These are phyloP conservation scores for Ctenopoma kingsleyae DNA, from an alignment of 2,797 vertebrate genomes.

Conservation along the genomic window DNA sequence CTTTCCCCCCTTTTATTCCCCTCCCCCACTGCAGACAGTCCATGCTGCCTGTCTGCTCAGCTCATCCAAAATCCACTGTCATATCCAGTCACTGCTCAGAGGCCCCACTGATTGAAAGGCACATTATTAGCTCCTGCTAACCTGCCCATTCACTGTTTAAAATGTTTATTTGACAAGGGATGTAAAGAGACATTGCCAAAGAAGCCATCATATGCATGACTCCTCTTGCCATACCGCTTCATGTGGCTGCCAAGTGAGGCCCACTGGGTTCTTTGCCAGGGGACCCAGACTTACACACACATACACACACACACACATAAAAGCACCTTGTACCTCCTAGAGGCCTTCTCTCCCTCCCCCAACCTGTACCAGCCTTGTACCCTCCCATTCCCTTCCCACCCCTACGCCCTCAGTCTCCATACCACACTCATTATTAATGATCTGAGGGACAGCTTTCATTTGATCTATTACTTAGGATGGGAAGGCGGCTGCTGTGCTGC, in stretches of 20 bases:
- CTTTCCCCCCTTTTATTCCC: constrained; percentile 32
- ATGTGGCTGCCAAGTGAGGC: constrained; percentile 80
- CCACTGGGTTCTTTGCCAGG: constrained; percentile 72
- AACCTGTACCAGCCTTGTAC: constrained; percentile 70
- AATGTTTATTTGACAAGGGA: constrained; percentile 66
- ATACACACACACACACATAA: constrained; percentile 25
- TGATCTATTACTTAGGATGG: constrained; percentile 87
- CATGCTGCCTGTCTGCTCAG: constrained; percentile 40
- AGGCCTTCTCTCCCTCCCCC: constrained; percentile 56
- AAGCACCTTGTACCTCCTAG: constrained; percentile 60
- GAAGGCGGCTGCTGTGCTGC: constrained; percentile 79
- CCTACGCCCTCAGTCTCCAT: constrained; percentile 68
- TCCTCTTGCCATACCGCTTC: constrained; percentile 77
- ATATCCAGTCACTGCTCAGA: constrained; percentile 20
- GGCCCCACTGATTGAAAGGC: constrained; percentile 52
- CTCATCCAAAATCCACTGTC: constrained; percentile 44
- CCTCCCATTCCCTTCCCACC: constrained; percentile 63
- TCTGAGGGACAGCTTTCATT: constrained; percentile 87
- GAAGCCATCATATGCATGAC: constrained; percentile 76
- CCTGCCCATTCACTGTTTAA: constrained; percentile 56
- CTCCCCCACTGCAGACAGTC: constrained; percentile 41
- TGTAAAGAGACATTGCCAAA: constrained; percentile 71
- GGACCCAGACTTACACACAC: constrained; percentile 56
- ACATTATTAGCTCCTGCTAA: constrained; percentile 62
- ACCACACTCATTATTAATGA: constrained; percentile 86